Evolutionary conservation across 2,888 invertebrate genomes (phyloP).

Genomic region (Clistopyga incitator): DNA sequence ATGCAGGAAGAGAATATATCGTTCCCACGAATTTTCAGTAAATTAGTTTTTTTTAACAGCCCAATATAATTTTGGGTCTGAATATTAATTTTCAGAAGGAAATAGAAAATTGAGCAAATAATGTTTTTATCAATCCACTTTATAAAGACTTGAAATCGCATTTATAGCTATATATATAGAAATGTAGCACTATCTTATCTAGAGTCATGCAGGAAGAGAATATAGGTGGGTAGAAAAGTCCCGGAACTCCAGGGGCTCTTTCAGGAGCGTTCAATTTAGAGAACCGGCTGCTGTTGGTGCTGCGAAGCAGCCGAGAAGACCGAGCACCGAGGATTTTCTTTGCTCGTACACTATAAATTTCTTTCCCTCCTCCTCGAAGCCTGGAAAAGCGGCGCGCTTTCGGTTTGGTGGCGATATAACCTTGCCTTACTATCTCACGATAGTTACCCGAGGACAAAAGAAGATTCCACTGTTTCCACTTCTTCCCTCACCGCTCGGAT

Average conservation of each 20-base stretch:
- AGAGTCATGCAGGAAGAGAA: slow-evolving; percentile 15
- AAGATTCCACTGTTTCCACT: slow-evolving; percentile 57
- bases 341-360: slow-evolving; percentile 67
- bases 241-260: slow-evolving; percentile 51
- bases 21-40: too few relatives aligned
- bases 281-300: slow-evolving; percentile 53
- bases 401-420: slow-evolving; percentile 51
- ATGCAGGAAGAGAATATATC: slow-evolving; percentile 20
- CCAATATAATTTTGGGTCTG: too few relatives aligned
- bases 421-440: slow-evolving; percentile 31
- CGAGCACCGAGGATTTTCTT: slow-evolving; percentile 53
- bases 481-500: slow-evolving; percentile 40
- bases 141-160: slow-evolving; percentile 10
- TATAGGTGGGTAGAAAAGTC: slow-evolving; percentile 46
- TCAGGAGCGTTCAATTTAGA: slow-evolving; percentile 65
- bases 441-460: slow-evolving; percentile 40
- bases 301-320: slow-evolving; percentile 15
- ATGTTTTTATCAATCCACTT: slow-evolving; percentile 7
- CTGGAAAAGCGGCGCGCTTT: slow-evolving; percentile 28
- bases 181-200: slow-evolving; percentile 36
- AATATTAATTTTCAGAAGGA: too few relatives aligned
- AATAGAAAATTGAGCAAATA: slow-evolving; percentile 1
- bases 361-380: slow-evolving; percentile 36
- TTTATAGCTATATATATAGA: slow-evolving; percentile 1
- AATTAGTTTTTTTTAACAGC: too few relatives aligned